Evolutionary conservation across 2,888 invertebrate genomes (phyloP).

Genomic region (Morpho deidamia): DNA sequence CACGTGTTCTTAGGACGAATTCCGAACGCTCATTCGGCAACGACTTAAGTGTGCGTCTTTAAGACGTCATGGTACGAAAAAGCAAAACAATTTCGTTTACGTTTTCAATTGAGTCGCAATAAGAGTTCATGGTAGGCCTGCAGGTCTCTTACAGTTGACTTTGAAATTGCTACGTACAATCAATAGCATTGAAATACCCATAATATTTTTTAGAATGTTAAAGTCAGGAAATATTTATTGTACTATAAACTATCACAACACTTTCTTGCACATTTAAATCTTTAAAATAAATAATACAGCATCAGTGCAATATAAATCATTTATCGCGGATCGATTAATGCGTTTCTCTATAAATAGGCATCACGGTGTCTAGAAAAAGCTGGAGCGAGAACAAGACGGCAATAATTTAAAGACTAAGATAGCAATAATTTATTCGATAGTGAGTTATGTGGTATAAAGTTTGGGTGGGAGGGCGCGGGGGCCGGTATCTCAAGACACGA

Average conservation of each 20-base stretch:
- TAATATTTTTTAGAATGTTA: neutral
- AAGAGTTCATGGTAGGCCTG: no score
- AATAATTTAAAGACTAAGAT: slow-evolving; percentile 44
- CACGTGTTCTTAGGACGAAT: no score
- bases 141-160: no score
- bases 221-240: slow-evolving; percentile 13
- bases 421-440: slow-evolving; percentile 64
- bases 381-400: slow-evolving; percentile 44
- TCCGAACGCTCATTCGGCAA: no score
- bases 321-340: slow-evolving; percentile 38
- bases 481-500: slow-evolving; percentile 44
- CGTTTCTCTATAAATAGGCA: slow-evolving; percentile 23
- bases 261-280: slow-evolving; percentile 19
- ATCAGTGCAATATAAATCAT: slow-evolving; percentile 29
- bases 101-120: no score
- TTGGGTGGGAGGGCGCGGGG: slow-evolving; percentile 54
- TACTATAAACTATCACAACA: slow-evolving; percentile 19
- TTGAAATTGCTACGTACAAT: no score
- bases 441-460: slow-evolving; percentile 69
- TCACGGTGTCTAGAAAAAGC: slow-evolving; percentile 32
- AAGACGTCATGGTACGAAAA: no score
- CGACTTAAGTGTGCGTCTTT: no score
- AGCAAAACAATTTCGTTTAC: no score
- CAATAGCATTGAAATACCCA: neutral
- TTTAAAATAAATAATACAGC: slow-evolving; percentile 19